Evolutionary conservation across 2,797 vertebrate species (phyloP).

Genomic region (Bradypodion pumilum): DNA sequence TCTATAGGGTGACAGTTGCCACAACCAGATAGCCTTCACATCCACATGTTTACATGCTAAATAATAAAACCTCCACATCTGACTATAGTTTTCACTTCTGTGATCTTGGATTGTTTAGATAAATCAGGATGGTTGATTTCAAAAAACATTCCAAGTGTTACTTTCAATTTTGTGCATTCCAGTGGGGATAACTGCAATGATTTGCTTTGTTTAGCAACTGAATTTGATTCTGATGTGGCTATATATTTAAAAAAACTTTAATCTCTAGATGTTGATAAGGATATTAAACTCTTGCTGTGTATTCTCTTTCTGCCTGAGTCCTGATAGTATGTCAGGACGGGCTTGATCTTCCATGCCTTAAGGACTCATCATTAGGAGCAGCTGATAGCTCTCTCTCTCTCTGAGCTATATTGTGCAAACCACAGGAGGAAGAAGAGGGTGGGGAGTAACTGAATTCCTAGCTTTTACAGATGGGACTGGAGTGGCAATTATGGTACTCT

Average conservation of each 20-base stretch:
- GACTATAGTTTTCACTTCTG: background rate
- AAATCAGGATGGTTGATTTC: background rate
- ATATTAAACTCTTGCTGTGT: constrained; percentile 59
- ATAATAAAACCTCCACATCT: background rate
- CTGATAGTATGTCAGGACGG: constrained; percentile 52
- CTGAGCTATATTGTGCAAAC: constrained; percentile 47
- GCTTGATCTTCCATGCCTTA: constrained; percentile 59
- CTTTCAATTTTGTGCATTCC: constrained; percentile 10
- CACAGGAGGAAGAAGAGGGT: constrained; percentile 12
- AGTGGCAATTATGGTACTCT: constrained; percentile 55
- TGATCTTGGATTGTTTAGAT: background rate
- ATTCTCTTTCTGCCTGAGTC: constrained; percentile 42
- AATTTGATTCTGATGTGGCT: constrained; percentile 32
- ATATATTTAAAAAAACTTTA: constrained; percentile 50
- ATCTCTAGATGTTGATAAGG: constrained; percentile 48
- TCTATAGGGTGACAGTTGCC: no score
- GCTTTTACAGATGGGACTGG: constrained; percentile 31
- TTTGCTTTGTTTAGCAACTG: constrained; percentile 43
- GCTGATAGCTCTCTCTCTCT: constrained; percentile 52
- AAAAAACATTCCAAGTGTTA: background rate
- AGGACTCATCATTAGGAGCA: constrained; percentile 65
- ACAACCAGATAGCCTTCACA: no score
- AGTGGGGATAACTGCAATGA: constrained; percentile 12
- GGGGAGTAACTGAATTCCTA: constrained; percentile 34
- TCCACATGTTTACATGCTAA: no score